Evolutionary conservation across 2,888 invertebrate genomes (phyloP), one percentile per base, ranked within the genome.

Genomic region (Agrotis segetum): DNA sequence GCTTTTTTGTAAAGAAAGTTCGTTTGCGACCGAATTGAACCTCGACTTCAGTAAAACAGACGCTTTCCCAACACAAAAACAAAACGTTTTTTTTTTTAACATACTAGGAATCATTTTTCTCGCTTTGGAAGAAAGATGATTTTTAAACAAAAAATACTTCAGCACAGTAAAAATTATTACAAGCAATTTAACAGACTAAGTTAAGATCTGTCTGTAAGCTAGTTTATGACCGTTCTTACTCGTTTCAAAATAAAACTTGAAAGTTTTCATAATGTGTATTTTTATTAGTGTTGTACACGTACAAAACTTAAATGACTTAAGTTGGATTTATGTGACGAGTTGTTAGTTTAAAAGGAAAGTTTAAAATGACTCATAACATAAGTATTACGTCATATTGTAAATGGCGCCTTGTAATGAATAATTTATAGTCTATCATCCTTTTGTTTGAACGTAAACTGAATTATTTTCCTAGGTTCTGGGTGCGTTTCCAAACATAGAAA

Each of bases 191-290:
- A 52, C 21, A 21, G n/a, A 40, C 52, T 47, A 56, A 56, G 34
- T 56, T 56, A 7, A 40, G n/a, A 40, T 40, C 24, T 53, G 77
- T 71, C 68, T 82, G 71, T 78, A 84, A 86, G 53, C 58, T 74
- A 77, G 66, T 87, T 88, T 86, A 88, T 81, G 85, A 87, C 85
- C 80, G 86, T 89, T 87, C 19, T 89, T 85, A 87, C 81, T 88
- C 85, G 86, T 86, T 89, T 85, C 82, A 84, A 79, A 86, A 86
- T 63, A 86, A 88, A 90, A 88, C 88, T 90, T 89, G 86, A 88
- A 89, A 90, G 84, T 88, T 90, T 89, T 88, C 79, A 83, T 84
- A 86, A 87, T 87, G 78, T 72, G 81, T 83, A 69, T 86, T 85
- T 79, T 81, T 88, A 88, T 80, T 85, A 87, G 77, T 77, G 74